A percentile compares a stretch with the other conserved stretches of the same genome.
Conservation (phyloP, 2,888 invertebrate genomes). For the Agonopterix arenella region DNA sequence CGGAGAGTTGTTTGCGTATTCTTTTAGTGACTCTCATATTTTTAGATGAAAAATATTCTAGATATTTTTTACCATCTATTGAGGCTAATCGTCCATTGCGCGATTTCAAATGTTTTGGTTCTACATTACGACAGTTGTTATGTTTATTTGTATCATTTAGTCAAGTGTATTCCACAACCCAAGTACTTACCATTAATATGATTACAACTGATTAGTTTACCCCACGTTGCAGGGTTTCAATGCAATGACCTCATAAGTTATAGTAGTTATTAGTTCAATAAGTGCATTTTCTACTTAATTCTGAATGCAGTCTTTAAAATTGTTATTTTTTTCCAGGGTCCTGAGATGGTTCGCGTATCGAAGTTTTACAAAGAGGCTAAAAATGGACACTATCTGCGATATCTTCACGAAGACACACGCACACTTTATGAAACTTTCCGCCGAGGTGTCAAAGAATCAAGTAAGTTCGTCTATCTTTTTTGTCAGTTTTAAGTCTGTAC, state of each 20-base stretch:
- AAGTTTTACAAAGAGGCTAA: slow-evolving; percentile 94
- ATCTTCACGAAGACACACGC: slow-evolving; percentile 89
- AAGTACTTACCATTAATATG: slow-evolving; percentile 36
- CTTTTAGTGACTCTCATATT: slow-evolving; percentile 28
- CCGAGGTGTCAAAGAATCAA: slow-evolving; percentile 94
- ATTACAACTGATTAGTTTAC: slow-evolving; percentile 53
- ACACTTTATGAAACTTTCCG: slow-evolving; percentile 95
- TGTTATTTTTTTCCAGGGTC: slow-evolving; percentile 80
- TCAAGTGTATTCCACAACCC: too few species aligned
- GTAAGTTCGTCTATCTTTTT: slow-evolving; percentile 63
- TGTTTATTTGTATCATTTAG: too few species aligned
- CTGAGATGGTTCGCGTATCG: slow-evolving; percentile 91
- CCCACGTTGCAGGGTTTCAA: slow-evolving; percentile 52
- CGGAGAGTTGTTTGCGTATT: slow-evolving; percentile 54
- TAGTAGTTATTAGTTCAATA: neutral
- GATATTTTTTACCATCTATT: too few species aligned
- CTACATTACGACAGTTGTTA: too few species aligned
- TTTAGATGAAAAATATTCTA: slow-evolving; percentile 1
- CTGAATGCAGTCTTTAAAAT: too few species aligned
- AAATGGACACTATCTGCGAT: slow-evolving; percentile 90
- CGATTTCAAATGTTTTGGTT: too few species aligned
- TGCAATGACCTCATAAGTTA: slow-evolving; percentile 32
- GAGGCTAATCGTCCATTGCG: too few species aligned
- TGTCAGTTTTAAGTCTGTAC: too few species aligned
- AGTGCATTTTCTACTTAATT: too few species aligned